A percentile compares a stretch with the other conserved stretches of the same genome.
phyloP scores from a whole-genome alignment of 1,140 invertebrate genomes.

The Drosophila gunungcola region DNA sequence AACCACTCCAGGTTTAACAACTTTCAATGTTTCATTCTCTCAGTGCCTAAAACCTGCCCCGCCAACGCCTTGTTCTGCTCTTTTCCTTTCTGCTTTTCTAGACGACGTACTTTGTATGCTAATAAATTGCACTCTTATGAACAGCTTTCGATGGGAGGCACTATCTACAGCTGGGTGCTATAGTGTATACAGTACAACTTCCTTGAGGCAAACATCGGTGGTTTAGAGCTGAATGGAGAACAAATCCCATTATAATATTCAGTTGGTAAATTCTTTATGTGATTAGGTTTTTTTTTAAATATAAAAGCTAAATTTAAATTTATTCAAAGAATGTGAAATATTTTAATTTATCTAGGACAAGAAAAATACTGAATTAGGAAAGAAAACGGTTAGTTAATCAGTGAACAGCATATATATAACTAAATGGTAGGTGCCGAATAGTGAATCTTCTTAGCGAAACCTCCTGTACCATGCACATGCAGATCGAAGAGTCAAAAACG shows the following conservation, averaged over 20 bases:
- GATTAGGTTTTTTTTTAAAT: too few relatives aligned
- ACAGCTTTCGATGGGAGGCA: slow-evolving; percentile 52
- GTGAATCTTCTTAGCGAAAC: neutral
- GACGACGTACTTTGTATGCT: slow-evolving; percentile 70
- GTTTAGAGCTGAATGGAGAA: too few relatives aligned
- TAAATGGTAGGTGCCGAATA: too few relatives aligned
- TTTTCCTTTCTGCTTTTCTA: slow-evolving; percentile 23
- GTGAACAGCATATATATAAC: too few relatives aligned
- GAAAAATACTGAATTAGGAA: too few relatives aligned
- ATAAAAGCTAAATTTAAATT: too few relatives aligned
- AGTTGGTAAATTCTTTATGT: too few relatives aligned
- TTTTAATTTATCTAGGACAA: too few relatives aligned
- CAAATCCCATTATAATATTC: too few relatives aligned
- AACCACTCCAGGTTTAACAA: slow-evolving; percentile 25
- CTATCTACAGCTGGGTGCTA: slow-evolving; percentile 10
- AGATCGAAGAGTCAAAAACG: slow-evolving; percentile 21
- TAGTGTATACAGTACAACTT: slow-evolving; percentile 2
- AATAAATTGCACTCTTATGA: slow-evolving; percentile 83
- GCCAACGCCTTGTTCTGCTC: slow-evolving; percentile 29
- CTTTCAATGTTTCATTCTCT: slow-evolving; percentile 31
- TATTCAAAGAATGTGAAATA: too few relatives aligned
- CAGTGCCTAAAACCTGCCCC: slow-evolving; percentile 40
- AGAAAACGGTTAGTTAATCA: too few relatives aligned
- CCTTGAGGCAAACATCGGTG: neutral
- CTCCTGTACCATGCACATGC: slow-evolving; percentile 22